phyloP scores from a whole-genome alignment of 2,113 vertebrate genomes.

The Tricholaema leucomelas region DNA sequence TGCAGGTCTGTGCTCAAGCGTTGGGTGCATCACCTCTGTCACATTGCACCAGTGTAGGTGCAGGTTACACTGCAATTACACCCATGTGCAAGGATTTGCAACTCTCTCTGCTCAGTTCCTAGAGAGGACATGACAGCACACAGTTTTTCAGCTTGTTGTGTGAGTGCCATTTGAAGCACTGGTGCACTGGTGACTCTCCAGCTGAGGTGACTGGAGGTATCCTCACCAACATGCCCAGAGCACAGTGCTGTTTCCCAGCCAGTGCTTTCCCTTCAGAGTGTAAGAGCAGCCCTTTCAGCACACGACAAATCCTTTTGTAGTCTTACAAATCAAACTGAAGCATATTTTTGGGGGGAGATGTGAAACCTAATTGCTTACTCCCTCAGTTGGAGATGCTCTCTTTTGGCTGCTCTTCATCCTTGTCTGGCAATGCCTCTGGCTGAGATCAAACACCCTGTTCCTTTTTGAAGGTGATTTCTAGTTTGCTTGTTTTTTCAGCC shows the following conservation, averaged over 20 bases:
- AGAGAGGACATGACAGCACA: rapidly evolving
- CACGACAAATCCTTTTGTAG: not conserved
- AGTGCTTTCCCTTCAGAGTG: not conserved
- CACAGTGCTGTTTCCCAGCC: not conserved
- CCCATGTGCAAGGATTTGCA: not conserved
- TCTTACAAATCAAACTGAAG: not conserved
- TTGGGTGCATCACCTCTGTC: not conserved
- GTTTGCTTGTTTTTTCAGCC: not conserved
- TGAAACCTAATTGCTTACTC: not conserved
- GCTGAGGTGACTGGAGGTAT: not conserved
- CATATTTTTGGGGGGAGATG: rapidly evolving
- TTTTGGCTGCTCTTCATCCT: not conserved
- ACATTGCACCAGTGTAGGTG: not conserved
- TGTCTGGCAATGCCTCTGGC: not conserved
- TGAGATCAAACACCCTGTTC: not conserved
- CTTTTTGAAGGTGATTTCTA: not conserved
- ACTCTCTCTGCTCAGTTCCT: not conserved
- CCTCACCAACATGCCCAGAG: not conserved
- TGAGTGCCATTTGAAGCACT: not conserved
- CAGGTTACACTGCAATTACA: not conserved
- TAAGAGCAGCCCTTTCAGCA: not conserved
- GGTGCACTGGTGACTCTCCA: not conserved
- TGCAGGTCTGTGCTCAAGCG: not conserved
- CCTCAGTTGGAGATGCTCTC: not conserved
- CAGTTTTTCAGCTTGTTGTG: rapidly evolving